These are phyloP conservation scores for Troides helena DNA, from an alignment of 2,888 invertebrate genomes.

Conservation along the genomic window DNA sequence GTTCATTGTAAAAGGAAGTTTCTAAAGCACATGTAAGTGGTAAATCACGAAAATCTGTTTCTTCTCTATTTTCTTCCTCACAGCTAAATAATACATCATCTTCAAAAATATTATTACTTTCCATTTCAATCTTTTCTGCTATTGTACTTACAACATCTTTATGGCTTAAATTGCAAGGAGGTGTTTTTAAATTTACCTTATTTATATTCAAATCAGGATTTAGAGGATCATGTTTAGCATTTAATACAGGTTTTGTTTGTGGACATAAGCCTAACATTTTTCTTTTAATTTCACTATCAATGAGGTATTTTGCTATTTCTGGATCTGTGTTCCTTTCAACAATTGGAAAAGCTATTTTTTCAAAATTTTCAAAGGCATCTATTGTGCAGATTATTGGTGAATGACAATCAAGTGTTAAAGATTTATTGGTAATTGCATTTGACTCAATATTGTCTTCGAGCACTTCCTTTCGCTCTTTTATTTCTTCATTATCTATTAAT, in stretches of 20 bases:
- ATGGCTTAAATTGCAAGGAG: too few relatives aligned
- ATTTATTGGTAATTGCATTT: conserved; percentile 52
- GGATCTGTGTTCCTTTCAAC: conserved; percentile 47
- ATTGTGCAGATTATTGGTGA: conserved; percentile 51
- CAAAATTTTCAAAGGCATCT: conserved; percentile 65
- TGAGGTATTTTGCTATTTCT: conserved; percentile 48
- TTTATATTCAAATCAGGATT: conserved; percentile 16
- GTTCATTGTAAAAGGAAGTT: conserved; percentile 52
- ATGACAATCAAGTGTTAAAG: conserved; percentile 31
- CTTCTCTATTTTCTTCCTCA: conserved; percentile 60
- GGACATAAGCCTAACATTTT: conserved; percentile 41
- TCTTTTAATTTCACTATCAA: conserved; percentile 60
- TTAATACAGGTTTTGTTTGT: neutral
- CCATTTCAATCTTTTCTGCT: conserved; percentile 28
- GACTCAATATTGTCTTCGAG: conserved; percentile 21
- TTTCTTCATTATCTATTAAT: neutral
- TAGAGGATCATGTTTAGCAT: neutral
- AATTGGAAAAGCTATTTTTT: conserved; percentile 52
- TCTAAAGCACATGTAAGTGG: conserved; percentile 63
- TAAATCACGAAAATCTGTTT: conserved; percentile 48
- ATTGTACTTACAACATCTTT: too few relatives aligned
- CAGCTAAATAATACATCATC: conserved; percentile 69
- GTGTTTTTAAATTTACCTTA: too few relatives aligned
- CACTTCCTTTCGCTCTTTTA: neutral
- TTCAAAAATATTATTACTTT: conserved; percentile 38